Evolutionary conservation across 2,888 invertebrate genomes (phyloP), one percentile per base, ranked within the genome.

Genomic region (Drosophila kambysellisi): DNA sequence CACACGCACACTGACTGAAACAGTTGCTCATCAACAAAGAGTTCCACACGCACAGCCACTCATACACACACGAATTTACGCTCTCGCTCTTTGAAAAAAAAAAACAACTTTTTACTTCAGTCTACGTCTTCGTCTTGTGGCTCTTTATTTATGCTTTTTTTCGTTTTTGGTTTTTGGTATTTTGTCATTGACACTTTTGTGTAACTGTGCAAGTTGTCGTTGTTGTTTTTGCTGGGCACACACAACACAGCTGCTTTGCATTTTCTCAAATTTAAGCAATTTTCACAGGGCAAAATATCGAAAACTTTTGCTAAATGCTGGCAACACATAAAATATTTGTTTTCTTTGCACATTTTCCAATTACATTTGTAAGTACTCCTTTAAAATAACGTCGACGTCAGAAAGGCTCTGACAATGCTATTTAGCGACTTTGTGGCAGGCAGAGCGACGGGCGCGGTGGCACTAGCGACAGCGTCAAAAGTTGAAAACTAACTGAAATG

Each of bases 401-500:
- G 64, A 59, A 57, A 64, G 63, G 56, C 66, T 57, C 54, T 68
- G 70, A 68, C 62, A 71, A 60, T 70, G 70, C 71, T 77, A 41
- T 70, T 70, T 53, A 71, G 39, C 37, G 59, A 72, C 30, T 58
- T 63, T 57, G 35, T 51, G 20, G 29, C 30, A 58, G 29, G 20
- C 29, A 58, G 35, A 54, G 65, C 70, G 70, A 62, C 69, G 69
- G 43, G 32, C 57, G 7, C 53, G 35, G 30, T 41, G 53, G 32
- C 43, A 32, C 64, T 64, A 72, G 61, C 83, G 81, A 82, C 83
- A 79, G 79, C 88, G 90, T 82, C 88, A 81, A 82, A 81, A 71
- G 89, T 82, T 89, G 76, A 74, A 89, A 88, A 88, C 85, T 85
- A 85, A 88, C 88, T 88, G 84, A 88, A 88, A 70, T 83, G 82